Evolutionary conservation across 2,113 vertebrate species (phyloP).

Genomic region (Sylvia atricapilla): DNA sequence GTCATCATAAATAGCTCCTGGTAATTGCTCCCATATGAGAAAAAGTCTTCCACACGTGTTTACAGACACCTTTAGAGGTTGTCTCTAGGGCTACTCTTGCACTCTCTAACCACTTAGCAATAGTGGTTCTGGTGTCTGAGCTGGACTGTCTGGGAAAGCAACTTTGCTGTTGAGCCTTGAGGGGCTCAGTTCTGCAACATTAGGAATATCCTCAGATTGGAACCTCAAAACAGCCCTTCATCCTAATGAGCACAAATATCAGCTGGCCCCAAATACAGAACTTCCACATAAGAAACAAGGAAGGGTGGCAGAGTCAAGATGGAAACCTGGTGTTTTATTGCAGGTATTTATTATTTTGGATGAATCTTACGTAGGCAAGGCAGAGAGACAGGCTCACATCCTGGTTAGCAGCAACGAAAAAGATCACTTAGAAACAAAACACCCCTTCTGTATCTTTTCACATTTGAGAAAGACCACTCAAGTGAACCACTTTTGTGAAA

Average conservation of each 20-base stretch:
- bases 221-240: background rate
- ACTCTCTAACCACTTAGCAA: background rate
- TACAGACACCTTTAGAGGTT: background rate
- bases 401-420: background rate
- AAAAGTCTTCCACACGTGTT: background rate
- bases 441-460: background rate
- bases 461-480: background rate
- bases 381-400: background rate
- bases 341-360: background rate
- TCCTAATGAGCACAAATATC: background rate
- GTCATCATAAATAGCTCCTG: background rate
- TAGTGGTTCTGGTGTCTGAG: background rate
- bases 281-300: accelerated
- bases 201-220: accelerated
- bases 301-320: background rate
- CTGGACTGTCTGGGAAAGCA: background rate
- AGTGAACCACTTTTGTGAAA: background rate
- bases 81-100: background rate
- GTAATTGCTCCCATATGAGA: too few species aligned
- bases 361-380: background rate
- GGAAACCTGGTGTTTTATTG: background rate
- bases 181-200: background rate
- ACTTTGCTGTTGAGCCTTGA: background rate
- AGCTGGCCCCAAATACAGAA: background rate
- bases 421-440: background rate